Evolutionary conservation across 1,140 invertebrate species (phyloP), one percentile per base, ranked within the genome.

Genomic region (Anastatus disparis): DNA sequence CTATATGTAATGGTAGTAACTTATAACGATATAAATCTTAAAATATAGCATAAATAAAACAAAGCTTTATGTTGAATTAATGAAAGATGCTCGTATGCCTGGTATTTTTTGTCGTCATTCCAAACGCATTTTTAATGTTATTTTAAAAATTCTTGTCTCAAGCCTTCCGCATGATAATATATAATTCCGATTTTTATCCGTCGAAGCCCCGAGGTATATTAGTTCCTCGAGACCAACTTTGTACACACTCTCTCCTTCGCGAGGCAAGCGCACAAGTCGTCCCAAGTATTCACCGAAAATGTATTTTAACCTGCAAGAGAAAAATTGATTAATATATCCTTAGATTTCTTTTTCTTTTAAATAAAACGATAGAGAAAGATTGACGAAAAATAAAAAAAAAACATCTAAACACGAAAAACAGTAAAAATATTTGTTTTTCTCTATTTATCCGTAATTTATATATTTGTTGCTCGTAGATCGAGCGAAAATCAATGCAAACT

Each of bases 91-190:
- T 31, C 31, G 24, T n/a, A 46, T 46, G 50, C 61, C 27, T 63
- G 44, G 46, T 66, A 61, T 61, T 59, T 69, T 65, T 70, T 52
- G 48, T 68, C 61, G 71, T 75, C 78, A 79, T 79, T 81, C 78
- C 79, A 79, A 75, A 58, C 72, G 76, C 79, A 81, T 81, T 79
- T 77, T 77, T 71, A 74, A 74, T 48, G 13, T 64, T 24, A 31
- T 55, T 65, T 67, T 70, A 38, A 63, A 62, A 40, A 66, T 15
- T 67, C 55, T 58, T 42, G 50, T 68, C 50, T 71, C 42, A 63
- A 62, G 27, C 48, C 35, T 71, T 66, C 53, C 66, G 22, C 20
- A 66, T 67, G 31, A 52, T n/a, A n/a, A n/a, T 20, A 63, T 53
- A 20, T 64, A 67, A 71, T 24, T 50, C 15, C 52, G 26, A 53